phyloP scores from a whole-genome alignment of 2,797 vertebrate genomes.

The Brachyalestes nurse region DNA sequence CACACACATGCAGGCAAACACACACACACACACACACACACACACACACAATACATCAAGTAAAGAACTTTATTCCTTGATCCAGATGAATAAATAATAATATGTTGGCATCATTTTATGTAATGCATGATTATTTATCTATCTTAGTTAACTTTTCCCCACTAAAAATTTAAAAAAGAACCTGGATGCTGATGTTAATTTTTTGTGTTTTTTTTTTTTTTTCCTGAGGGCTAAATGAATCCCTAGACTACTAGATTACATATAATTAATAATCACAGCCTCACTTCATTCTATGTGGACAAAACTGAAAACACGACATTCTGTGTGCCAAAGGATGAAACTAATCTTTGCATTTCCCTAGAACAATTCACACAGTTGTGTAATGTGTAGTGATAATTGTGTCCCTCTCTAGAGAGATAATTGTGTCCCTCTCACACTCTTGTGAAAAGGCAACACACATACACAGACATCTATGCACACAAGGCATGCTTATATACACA shows the following conservation, averaged over 20 bases:
- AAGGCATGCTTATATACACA: constrained; percentile 13
- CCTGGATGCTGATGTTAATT: too few species aligned
- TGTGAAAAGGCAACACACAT: constrained; percentile 22
- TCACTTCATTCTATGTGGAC: neutral
- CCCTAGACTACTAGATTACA: neutral
- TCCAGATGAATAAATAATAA: too few species aligned
- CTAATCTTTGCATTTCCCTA: constrained; percentile 13
- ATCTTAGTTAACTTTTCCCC: too few species aligned
- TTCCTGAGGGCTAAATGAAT: neutral
- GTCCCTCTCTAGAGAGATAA: too few species aligned
- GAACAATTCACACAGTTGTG: constrained; percentile 8
- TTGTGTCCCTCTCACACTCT: neutral
- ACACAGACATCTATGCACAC: constrained; percentile 9
- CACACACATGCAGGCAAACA: neutral
- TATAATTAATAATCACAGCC: neutral
- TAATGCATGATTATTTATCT: too few species aligned
- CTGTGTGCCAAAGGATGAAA: neutral
- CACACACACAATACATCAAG: too few species aligned
- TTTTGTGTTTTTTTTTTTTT: too few species aligned
- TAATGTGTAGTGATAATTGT: constrained; percentile 1
- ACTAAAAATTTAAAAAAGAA: too few species aligned
- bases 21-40: too few species aligned
- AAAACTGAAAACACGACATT: neutral
- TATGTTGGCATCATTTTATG: too few species aligned
- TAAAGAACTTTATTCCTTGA: too few species aligned